A percentile compares a stretch with the other conserved stretches of the same genome.
Conservation (phyloP, 2,113 vertebrate genomes). For the Catharus minimus region DNA sequence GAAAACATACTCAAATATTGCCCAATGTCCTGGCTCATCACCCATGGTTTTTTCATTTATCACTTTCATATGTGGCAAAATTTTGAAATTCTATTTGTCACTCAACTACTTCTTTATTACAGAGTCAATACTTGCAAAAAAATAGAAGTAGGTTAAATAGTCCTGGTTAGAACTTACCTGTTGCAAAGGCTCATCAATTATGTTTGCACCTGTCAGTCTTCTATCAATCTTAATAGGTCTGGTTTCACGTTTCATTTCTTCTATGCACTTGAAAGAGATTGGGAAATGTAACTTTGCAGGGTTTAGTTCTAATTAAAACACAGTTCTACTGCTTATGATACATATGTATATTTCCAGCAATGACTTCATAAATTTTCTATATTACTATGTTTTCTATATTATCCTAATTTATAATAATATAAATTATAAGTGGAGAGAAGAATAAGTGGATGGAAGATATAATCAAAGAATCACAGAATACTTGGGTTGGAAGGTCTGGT, state of each 20-base stretch:
- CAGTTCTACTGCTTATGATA: neutral
- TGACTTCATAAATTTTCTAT: neutral
- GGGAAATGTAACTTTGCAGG: neutral
- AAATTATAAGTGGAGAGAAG: too few species aligned
- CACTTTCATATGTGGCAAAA: neutral
- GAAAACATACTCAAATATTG: neutral
- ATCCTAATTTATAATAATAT: neutral
- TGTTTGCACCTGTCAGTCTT: conserved; percentile 93
- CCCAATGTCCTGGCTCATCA: neutral
- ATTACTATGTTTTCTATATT: neutral
- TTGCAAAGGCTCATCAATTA: conserved; percentile 97
- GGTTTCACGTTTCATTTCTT: conserved; percentile 93
- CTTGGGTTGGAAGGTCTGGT: neutral
- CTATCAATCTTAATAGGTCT: conserved; percentile 94
- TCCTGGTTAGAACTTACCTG: conserved; percentile 79
- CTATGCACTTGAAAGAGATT: conserved; percentile 83
- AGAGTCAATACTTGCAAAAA: neutral
- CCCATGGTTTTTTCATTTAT: neutral
- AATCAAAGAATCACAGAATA: neutral
- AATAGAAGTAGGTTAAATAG: neutral
- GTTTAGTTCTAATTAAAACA: neutral
- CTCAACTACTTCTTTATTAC: neutral
- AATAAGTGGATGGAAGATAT: neutral
- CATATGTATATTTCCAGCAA: neutral
- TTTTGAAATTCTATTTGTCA: neutral